These are phyloP conservation scores for Coranthus polyacanthus DNA, from an alignment of 2,797 vertebrate species.

Conservation along the genomic window DNA sequence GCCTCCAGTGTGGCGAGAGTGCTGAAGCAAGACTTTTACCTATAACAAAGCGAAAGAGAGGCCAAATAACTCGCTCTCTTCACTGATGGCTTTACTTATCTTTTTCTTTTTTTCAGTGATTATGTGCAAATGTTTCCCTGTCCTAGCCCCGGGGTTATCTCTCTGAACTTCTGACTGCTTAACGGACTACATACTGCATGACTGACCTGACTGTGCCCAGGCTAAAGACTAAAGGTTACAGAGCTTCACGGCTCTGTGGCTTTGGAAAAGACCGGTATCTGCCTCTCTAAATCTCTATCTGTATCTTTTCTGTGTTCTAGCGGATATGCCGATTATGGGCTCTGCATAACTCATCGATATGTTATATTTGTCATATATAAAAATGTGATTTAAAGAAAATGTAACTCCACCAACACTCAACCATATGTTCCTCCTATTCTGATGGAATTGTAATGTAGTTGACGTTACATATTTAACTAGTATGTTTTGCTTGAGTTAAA, in stretches of 20 bases:
- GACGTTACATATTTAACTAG: no score
- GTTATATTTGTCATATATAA: no score
- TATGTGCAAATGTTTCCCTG: conserved; percentile 36
- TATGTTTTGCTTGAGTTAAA: no score
- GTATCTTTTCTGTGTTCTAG: no score
- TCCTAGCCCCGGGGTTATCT: conserved; percentile 35
- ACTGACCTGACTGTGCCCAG: conserved; percentile 21
- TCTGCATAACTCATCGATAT: no score
- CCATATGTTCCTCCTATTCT: no score
- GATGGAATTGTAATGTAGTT: no score
- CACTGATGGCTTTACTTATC: conserved; percentile 25
- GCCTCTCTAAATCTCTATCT: not conserved
- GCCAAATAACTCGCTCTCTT: conserved; percentile 21
- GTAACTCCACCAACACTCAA: no score
- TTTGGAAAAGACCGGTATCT: not conserved
- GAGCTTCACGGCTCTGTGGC: conserved; percentile 5
- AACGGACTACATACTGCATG: conserved; percentile 15
- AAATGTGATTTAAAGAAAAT: no score
- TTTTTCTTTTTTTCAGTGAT: conserved; percentile 23
- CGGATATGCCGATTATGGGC: no score
- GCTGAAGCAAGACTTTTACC: conserved; percentile 33
- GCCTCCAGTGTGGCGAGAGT: conserved; percentile 36
- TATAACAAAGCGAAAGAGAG: conserved; percentile 19
- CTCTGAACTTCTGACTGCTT: conserved; percentile 36
- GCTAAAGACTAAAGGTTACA: conserved; percentile 33